Conservation (phyloP, 2,113 vertebrate species). For the Zapornia atra region DNA sequence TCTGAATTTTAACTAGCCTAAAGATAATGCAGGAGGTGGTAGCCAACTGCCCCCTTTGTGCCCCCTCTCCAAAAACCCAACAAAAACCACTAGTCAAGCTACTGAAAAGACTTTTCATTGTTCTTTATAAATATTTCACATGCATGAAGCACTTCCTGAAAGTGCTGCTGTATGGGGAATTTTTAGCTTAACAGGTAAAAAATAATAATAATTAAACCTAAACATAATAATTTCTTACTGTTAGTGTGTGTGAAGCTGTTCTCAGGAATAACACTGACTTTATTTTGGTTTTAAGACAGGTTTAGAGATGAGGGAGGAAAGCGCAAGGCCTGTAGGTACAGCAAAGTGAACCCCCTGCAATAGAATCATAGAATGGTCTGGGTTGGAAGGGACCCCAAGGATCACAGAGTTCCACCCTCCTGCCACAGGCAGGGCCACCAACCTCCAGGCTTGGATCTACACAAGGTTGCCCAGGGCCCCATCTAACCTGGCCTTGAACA, state of each 20-base stretch:
- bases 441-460: no score
- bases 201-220: fast-evolving
- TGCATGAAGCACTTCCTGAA: not conserved
- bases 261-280: not conserved
- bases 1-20: not conserved
- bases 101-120: not conserved
- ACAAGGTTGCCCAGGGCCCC: no score
- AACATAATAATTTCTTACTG: not conserved
- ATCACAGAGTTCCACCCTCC: no score
- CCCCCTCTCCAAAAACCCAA: not conserved
- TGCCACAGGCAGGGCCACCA: no score
- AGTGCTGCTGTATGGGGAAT: not conserved
- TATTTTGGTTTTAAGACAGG: not conserved
- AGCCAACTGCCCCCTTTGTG: not conserved
- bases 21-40: not conserved
- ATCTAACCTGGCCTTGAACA: no score
- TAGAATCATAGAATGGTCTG: no score
- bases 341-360: not conserved
- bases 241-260: not conserved
- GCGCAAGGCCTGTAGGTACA: not conserved
- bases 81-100: not conserved
- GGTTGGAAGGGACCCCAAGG: no score
- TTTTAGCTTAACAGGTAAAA: not conserved
- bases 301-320: not conserved
- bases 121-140: not conserved